phyloP scores from a whole-genome alignment of 2,888 invertebrate genomes.

The Boloria selene region DNA sequence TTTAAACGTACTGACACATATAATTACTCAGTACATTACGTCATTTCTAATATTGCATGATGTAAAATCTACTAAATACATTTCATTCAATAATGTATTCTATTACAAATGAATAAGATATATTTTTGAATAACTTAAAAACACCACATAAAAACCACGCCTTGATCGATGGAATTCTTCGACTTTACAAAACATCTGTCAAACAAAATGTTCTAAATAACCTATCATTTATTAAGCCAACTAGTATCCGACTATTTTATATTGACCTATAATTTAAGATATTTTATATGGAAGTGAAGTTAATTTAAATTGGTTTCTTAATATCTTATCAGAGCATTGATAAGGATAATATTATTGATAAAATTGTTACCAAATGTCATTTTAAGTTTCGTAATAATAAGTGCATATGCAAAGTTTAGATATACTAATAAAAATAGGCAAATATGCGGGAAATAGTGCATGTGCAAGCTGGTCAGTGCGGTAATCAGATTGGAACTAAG shows the following conservation, averaged over 20 bases:
- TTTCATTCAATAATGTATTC: no score
- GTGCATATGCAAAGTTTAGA: constrained; percentile 16
- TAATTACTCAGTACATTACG: no score
- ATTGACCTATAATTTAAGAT: not conserved
- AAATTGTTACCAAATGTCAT: constrained; percentile 5
- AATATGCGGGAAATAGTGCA: constrained; percentile 97
- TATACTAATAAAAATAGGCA: not conserved
- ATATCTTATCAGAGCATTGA: constrained; percentile 9
- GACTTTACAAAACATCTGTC: not conserved
- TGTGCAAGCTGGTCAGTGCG: constrained; percentile 96
- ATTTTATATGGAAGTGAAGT: no score
- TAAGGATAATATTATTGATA: constrained; percentile 26
- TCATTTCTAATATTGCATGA: no score
- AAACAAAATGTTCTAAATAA: constrained; percentile 3
- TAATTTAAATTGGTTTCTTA: not conserved
- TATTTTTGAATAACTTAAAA: no score
- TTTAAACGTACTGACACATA: no score
- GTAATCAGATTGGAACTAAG: constrained; percentile 97
- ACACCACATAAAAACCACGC: no score
- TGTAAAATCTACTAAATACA: no score
- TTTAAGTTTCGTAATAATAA: constrained; percentile 21
- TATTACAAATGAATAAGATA: no score
- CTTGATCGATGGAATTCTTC: no score
- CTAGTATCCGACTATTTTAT: not conserved
- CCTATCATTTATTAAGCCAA: constrained; percentile 11